Conservation (phyloP, 2,113 vertebrate species). For the Misgurnus anguillicaudatus region DNA sequence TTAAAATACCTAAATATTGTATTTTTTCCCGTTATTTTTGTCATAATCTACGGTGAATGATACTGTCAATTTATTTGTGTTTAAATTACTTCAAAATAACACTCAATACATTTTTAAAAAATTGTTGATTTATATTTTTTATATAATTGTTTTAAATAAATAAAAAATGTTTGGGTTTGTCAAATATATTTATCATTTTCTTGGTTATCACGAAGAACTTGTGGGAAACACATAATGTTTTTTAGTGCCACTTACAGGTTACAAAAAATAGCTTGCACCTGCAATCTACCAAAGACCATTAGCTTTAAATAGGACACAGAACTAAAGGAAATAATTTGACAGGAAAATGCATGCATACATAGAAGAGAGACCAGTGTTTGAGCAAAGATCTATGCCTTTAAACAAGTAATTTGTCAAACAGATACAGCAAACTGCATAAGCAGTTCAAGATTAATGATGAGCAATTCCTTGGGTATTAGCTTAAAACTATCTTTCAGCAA, state of each 20-base stretch:
- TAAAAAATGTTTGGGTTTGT: too few relatives aligned
- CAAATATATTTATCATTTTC: background rate
- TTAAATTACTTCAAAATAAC: too few relatives aligned
- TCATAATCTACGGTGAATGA: too few relatives aligned
- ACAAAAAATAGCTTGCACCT: constrained; percentile 15
- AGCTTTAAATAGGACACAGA: constrained; percentile 10
- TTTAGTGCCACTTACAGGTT: background rate
- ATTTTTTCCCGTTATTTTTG: too few relatives aligned
- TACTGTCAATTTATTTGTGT: too few relatives aligned
- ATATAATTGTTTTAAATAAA: too few relatives aligned
- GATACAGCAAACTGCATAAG: too few relatives aligned
- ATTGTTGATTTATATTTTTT: too few relatives aligned
- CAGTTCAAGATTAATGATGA: background rate
- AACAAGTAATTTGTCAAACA: constrained; percentile 23
- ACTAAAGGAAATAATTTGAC: constrained; percentile 26
- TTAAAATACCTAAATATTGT: too few relatives aligned
- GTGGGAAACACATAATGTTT: background rate
- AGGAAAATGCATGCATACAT: background rate
- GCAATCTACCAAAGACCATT: background rate
- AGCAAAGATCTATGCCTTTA: constrained; percentile 4
- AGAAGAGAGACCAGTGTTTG: background rate
- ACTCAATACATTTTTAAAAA: too few relatives aligned
- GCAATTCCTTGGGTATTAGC: background rate
- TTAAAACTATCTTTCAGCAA: background rate
- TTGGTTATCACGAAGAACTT: background rate